Evolutionary conservation across 92 coral and sea anemone species (phyloP).

Genomic region (Meandrina meandrites): DNA sequence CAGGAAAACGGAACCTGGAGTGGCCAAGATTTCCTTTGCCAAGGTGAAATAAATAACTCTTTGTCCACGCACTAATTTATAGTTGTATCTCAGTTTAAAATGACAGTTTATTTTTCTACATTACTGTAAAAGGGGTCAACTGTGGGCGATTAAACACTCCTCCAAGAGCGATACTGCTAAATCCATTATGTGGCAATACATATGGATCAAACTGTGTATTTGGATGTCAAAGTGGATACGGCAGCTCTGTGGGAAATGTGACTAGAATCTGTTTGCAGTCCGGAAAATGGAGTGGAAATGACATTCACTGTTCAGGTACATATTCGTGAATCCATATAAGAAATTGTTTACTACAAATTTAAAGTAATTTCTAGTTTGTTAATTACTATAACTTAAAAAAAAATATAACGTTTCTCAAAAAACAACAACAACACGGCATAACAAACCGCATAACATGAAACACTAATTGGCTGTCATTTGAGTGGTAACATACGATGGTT

Average conservation of each 20-base stretch:
- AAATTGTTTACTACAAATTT: too few relatives aligned
- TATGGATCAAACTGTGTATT: conserved; percentile 32
- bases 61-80: neutral
- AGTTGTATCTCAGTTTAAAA: too few relatives aligned
- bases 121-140: neutral
- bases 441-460: too few relatives aligned
- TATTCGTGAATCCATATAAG: neutral
- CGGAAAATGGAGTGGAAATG: neutral
- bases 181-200: conserved; percentile 1
- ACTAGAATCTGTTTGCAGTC: neutral
- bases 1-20: conserved; percentile 53
- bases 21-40: conserved; percentile 34
- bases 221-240: conserved; percentile 33
- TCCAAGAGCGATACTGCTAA: neutral
- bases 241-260: conserved; percentile 6
- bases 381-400: too few relatives aligned
- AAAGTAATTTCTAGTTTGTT: too few relatives aligned
- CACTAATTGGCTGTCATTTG: too few relatives aligned
- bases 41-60: neutral
- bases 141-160: conserved; percentile 18
- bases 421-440: too few relatives aligned
- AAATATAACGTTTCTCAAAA: too few relatives aligned
- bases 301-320: conserved; percentile 22
- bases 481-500: too few relatives aligned
- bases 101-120: neutral